Conservation (phyloP, 2,797 vertebrate genomes). For the Austrolebias charrua region DNA sequence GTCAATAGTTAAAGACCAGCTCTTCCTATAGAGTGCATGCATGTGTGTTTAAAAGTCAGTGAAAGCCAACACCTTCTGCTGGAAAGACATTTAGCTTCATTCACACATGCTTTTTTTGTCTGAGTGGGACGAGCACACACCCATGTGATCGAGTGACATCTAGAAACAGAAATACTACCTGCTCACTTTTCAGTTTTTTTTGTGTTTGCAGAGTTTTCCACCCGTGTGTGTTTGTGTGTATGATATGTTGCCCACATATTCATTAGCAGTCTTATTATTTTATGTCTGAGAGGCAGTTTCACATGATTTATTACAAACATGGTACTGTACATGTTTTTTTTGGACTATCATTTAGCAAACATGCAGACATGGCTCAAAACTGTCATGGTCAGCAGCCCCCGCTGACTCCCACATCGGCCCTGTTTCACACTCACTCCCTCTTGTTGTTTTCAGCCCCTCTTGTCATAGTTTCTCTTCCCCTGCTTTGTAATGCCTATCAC, state of each 20-base stretch:
- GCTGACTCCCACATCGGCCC: too few relatives aligned
- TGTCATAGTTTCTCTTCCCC: too few relatives aligned
- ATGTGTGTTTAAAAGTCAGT: constrained; percentile 60
- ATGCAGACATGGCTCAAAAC: too few relatives aligned
- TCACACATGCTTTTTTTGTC: constrained; percentile 64
- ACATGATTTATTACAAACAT: neutral
- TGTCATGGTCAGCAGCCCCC: too few relatives aligned
- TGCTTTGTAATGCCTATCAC: too few relatives aligned
- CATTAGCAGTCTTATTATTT: constrained; percentile 19
- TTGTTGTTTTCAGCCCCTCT: too few relatives aligned
- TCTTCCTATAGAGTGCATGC: constrained; percentile 29
- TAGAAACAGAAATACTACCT: constrained; percentile 32
- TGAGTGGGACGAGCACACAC: constrained; percentile 64
- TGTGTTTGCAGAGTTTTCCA: constrained; percentile 19
- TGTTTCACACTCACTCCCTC: too few relatives aligned
- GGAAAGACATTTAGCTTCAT: constrained; percentile 60
- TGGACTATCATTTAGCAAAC: neutral
- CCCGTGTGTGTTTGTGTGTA: constrained; percentile 4
- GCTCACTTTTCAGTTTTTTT: constrained; percentile 23
- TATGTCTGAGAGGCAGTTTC: constrained; percentile 8
- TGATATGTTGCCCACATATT: constrained; percentile 22
- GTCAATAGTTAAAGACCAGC: constrained; percentile 53
- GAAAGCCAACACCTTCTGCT: constrained; percentile 73
- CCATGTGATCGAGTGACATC: constrained; percentile 69
- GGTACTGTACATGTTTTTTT: neutral